Conservation (phyloP, 2,888 invertebrate species). For the Conomelus anceps region DNA sequence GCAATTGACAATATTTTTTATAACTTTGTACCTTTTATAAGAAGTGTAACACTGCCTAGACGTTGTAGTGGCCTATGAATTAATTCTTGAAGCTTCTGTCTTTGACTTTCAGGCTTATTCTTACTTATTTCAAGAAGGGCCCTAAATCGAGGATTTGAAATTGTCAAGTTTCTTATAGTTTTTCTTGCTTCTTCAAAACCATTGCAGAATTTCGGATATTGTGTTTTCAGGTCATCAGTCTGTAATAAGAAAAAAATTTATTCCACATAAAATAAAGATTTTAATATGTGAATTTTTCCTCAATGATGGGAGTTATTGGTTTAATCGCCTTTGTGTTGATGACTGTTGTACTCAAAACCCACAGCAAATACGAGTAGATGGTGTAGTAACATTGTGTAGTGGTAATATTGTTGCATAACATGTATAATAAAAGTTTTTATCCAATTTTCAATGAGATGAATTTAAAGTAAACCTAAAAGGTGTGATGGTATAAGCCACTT, state of each 20-base stretch:
- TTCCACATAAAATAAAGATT: no score
- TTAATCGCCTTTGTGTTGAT: no score
- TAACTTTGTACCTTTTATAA: background rate
- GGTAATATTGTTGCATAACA: no score
- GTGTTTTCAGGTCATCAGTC: background rate
- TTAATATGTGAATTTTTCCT: no score
- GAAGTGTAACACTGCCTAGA: background rate
- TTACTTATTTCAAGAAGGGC: background rate
- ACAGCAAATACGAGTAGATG: no score
- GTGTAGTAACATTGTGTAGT: no score
- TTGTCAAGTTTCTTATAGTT: background rate
- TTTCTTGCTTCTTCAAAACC: background rate
- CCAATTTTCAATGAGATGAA: no score
- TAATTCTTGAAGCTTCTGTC: background rate
- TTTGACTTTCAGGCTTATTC: background rate
- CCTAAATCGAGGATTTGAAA: background rate
- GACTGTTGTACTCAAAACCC: no score
- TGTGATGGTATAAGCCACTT: no score
- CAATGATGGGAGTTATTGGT: no score
- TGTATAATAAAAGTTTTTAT: no score
- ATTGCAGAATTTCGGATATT: background rate
- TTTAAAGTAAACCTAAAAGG: no score
- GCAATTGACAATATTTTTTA: background rate
- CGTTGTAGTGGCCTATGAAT: background rate
- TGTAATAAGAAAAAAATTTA: background rate